A percentile compares a stretch with the other conserved stretches of the same genome.
phyloP scores from a whole-genome alignment of 2,888 invertebrate species.

The Tipula vernalis region DNA sequence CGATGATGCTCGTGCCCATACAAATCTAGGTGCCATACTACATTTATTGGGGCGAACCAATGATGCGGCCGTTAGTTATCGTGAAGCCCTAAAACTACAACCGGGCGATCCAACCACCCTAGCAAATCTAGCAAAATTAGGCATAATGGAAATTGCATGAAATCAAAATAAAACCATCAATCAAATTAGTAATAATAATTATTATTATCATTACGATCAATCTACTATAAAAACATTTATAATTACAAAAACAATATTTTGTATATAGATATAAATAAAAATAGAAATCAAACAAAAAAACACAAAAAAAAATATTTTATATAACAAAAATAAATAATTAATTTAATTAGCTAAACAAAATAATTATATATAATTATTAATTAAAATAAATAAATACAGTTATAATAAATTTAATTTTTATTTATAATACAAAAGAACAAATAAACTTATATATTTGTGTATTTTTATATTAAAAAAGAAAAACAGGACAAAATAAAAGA shows the following conservation, averaged over 20 bases:
- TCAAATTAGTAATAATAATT: neutral
- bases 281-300: neutral
- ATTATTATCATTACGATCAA: neutral
- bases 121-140: constrained; percentile 72
- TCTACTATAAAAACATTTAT: neutral
- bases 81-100: constrained; percentile 70
- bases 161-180: constrained; percentile 7
- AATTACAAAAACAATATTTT: neutral
- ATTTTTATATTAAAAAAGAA: constrained; percentile 8
- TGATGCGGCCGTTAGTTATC: constrained; percentile 78
- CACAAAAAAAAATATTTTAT: neutral
- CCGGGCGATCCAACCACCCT: constrained; percentile 81
- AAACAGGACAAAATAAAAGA: constrained; percentile 1
- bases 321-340: neutral
- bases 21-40: constrained; percentile 88
- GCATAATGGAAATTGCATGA: constrained; percentile 26
- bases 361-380: neutral
- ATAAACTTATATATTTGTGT: constrained; percentile 11
- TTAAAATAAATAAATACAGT: neutral
- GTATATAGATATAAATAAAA: neutral
- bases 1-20: constrained; percentile 80
- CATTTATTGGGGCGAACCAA: constrained; percentile 84
- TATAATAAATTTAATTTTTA: neutral
- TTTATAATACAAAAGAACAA: neutral
- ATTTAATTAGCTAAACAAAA: neutral